Conservation (phyloP, 2,113 vertebrate genomes). For the Daboia siamensis region DNA sequence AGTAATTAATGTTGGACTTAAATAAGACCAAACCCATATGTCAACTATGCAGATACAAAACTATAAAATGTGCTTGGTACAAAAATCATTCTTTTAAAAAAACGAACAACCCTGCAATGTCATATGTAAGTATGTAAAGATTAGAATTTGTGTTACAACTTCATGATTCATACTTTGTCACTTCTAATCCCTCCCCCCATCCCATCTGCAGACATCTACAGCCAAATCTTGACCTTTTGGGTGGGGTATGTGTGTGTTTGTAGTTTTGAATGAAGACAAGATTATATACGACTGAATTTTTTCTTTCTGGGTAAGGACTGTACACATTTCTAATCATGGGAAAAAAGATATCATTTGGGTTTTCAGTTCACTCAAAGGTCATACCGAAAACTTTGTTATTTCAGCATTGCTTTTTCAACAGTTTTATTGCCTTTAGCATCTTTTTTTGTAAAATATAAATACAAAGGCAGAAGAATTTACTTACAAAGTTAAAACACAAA, state of each 20-base stretch:
- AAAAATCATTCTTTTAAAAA: neutral
- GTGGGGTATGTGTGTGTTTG: no score
- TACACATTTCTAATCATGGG: neutral
- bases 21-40: neutral
- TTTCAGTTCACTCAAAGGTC: neutral
- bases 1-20: neutral
- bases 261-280: neutral
- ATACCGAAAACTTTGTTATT: slow-evolving; percentile 22
- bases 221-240: neutral
- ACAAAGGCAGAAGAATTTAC: slow-evolving; percentile 98
- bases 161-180: neutral
- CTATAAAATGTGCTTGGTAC: neutral
- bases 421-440: slow-evolving; percentile 97
- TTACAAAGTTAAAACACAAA: slow-evolving; percentile 99
- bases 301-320: neutral
- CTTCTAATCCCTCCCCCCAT: neutral
- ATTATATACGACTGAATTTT: no score
- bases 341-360: neutral
- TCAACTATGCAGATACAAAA: neutral
- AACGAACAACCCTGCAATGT: neutral
- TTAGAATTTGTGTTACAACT: neutral
- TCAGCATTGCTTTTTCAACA: slow-evolving; percentile 69
- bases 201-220: neutral
- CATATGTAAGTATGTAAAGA: neutral
- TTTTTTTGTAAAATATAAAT: slow-evolving; percentile 99